These are phyloP conservation scores for Pangasianodon hypophthalmus DNA, from an alignment of 2,113 vertebrate species.

Conservation along the genomic window DNA sequence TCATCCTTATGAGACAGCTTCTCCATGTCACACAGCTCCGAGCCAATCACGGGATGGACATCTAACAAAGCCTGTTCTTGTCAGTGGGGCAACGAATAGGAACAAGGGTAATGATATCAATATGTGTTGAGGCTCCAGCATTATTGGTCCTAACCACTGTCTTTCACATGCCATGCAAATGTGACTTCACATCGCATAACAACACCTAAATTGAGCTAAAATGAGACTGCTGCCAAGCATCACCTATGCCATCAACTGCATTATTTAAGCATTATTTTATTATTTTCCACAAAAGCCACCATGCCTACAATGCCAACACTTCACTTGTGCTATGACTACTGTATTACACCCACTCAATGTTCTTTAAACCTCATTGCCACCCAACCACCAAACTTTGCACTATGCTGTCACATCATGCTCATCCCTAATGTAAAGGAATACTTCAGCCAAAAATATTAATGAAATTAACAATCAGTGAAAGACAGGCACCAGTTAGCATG, in stretches of 20 bases:
- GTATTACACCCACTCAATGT: constrained; percentile 1
- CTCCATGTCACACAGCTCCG: constrained; percentile 73
- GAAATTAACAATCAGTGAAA: neutral
- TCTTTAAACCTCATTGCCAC: constrained; percentile 35
- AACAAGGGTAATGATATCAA: constrained; percentile 71
- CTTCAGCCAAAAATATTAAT: constrained; percentile 19
- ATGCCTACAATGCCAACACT: constrained; percentile 35
- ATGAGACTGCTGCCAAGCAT: constrained; percentile 25
- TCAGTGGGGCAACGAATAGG: constrained; percentile 67
- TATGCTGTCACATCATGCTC: constrained; percentile 25
- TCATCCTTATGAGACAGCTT: constrained; percentile 39
- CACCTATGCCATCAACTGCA: constrained; percentile 12
- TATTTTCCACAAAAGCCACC: constrained; percentile 23
- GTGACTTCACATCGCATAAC: constrained; percentile 60
- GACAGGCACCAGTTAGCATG: constrained; percentile 11
- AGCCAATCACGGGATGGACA: constrained; percentile 70
- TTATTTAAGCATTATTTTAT: neutral
- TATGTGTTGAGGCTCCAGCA: constrained; percentile 34
- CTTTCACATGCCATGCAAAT: constrained; percentile 57
- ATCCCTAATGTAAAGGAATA: constrained; percentile 23
- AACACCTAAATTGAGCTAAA: neutral
- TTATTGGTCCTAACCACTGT: constrained; percentile 56
- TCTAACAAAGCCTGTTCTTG: constrained; percentile 68
- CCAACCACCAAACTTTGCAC: constrained; percentile 8
- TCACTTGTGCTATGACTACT: constrained; percentile 42